A percentile compares a stretch with the other conserved stretches of the same genome.
Evolutionary conservation across 2,888 invertebrate genomes (phyloP).

Genomic region (Eupithecia subfuscata): DNA sequence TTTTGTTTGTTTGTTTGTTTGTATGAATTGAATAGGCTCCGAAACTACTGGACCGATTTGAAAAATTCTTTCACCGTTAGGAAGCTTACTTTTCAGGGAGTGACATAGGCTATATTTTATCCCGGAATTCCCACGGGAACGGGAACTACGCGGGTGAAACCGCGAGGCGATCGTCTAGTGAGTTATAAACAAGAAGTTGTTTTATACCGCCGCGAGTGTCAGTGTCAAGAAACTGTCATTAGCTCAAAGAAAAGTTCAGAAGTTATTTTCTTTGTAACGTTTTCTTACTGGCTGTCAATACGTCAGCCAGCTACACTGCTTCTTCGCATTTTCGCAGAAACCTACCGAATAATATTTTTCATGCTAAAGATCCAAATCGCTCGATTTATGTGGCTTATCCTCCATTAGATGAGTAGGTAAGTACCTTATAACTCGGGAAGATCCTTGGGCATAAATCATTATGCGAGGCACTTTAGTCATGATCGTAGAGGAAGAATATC

Average conservation of each 20-base stretch:
- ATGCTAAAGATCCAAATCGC: slow-evolving; percentile 30
- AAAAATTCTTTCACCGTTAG: no score
- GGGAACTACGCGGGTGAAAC: no score
- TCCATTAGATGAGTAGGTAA: slow-evolving; percentile 25
- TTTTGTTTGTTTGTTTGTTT: no score
- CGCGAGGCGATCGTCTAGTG: no score
- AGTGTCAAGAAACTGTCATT: neutral
- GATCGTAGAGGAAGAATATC: slow-evolving; percentile 31
- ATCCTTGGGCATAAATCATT: slow-evolving; percentile 63
- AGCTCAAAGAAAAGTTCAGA: neutral
- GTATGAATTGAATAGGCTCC: no score
- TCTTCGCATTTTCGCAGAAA: slow-evolving; percentile 9
- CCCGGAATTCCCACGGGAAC: no score
- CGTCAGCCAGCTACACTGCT: neutral
- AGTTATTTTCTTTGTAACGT: neutral
- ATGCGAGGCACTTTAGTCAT: slow-evolving; percentile 48
- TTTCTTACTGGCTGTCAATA: slow-evolving; percentile 8
- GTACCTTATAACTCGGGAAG: slow-evolving; percentile 35
- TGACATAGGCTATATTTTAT: no score
- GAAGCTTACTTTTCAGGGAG: no score
- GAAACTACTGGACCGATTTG: no score
- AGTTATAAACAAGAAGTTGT: no score
- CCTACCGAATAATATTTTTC: slow-evolving; percentile 27
- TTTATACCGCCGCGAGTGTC: neutral
- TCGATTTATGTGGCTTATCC: slow-evolving; percentile 39